These are phyloP conservation scores for Silurus glanis DNA, from an alignment of 2,113 vertebrate genomes.

Conservation along the genomic window DNA sequence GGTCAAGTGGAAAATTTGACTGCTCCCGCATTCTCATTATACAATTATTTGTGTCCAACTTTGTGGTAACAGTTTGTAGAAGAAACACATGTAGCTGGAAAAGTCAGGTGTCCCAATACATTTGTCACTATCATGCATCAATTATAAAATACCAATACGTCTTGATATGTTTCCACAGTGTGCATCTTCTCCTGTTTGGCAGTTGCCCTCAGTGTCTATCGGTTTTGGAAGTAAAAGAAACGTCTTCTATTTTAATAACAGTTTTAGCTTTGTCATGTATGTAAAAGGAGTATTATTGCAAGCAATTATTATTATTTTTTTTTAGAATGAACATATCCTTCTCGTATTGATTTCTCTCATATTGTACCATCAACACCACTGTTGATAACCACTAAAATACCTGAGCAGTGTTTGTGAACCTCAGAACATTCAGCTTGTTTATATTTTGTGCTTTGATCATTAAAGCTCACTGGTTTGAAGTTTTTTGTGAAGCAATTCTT, in stretches of 20 bases:
- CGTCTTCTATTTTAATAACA: background rate
- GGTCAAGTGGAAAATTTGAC: too few relatives aligned
- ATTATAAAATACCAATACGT: background rate
- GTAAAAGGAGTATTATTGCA: background rate
- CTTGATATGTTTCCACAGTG: slow-evolving; percentile 66
- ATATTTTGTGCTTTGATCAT: background rate
- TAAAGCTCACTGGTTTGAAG: background rate
- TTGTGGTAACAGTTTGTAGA: too few relatives aligned
- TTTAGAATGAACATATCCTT: background rate
- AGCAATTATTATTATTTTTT: background rate
- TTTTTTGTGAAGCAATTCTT: too few relatives aligned
- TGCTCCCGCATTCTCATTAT: too few relatives aligned
- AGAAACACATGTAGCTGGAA: too few relatives aligned
- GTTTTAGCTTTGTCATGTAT: background rate
- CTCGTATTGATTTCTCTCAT: background rate
- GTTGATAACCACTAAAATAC: background rate
- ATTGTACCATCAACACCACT: too few relatives aligned
- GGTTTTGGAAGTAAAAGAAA: slow-evolving; percentile 80
- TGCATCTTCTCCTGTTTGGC: slow-evolving; percentile 89
- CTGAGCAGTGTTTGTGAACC: slow-evolving; percentile 2
- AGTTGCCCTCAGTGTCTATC: slow-evolving; percentile 86
- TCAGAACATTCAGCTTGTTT: background rate
- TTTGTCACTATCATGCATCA: background rate
- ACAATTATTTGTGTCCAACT: too few relatives aligned
- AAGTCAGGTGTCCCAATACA: background rate